Percentiles rank a stretch among this genome's conserved stretches.
phyloP scores from a whole-genome alignment of 2,888 invertebrate genomes.

The Phymatocera aterrima region DNA sequence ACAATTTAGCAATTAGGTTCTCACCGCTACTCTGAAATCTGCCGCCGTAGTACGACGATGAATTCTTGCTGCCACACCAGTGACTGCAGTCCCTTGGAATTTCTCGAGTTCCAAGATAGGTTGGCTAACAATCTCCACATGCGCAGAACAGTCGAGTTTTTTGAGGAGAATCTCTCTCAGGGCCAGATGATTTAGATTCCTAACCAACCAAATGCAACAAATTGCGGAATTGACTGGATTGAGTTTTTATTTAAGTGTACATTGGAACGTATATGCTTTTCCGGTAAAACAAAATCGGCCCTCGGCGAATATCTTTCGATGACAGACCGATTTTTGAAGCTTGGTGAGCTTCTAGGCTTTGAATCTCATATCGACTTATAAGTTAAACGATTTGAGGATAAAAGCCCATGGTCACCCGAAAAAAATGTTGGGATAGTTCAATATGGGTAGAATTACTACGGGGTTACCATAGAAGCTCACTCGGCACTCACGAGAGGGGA shows the following conservation, averaged over 20 bases:
- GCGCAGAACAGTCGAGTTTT: not conserved
- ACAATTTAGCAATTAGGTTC: slow-evolving; percentile 31
- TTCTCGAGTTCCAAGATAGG: not conserved
- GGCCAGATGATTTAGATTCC: not conserved
- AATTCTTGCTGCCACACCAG: not conserved
- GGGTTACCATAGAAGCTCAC: not conserved
- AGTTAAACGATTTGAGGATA: not conserved
- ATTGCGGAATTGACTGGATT: not conserved
- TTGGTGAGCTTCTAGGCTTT: not conserved
- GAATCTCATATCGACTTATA: not conserved
- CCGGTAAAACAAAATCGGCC: not conserved
- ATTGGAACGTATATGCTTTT: not conserved
- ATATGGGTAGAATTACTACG: not conserved
- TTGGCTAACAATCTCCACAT: not conserved
- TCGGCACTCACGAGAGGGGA: not conserved
- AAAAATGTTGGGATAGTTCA: slow-evolving; percentile 8
- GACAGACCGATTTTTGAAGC: not conserved
- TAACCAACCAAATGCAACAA: not conserved
- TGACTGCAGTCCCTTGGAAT: not conserved
- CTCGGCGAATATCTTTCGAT: no score
- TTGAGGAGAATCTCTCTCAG: not conserved
- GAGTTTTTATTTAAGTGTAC: not conserved
- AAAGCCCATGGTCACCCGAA: not conserved
- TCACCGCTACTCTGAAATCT: not conserved
- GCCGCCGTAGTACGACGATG: not conserved